A percentile compares a stretch with the other conserved stretches of the same genome.
phyloP scores from a whole-genome alignment of 2,797 vertebrate genomes.

The Macroramphosus scolopax region DNA sequence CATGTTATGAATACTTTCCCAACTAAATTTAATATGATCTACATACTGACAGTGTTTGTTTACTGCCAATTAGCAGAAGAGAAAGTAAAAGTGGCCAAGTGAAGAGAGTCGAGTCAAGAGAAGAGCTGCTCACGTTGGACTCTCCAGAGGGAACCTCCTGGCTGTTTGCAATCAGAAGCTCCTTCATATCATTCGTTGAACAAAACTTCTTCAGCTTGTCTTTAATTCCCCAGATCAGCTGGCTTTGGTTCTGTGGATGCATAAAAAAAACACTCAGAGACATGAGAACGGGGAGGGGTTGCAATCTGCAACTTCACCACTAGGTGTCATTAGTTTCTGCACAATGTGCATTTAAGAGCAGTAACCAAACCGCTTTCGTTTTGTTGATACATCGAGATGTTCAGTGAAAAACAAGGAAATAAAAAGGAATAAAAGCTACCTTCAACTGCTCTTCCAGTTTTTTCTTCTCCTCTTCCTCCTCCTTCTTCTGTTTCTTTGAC shows the following conservation, averaged over 20 bases:
- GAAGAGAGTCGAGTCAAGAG: too few relatives aligned
- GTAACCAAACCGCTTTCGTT: too few relatives aligned
- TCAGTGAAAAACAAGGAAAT: too few relatives aligned
- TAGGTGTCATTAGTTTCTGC: too few relatives aligned
- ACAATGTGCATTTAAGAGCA: too few relatives aligned
- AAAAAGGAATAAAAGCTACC: conserved; percentile 62
- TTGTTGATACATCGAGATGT: too few relatives aligned
- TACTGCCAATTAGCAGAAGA: background rate
- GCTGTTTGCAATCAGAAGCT: conserved; percentile 92
- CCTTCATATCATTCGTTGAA: conserved; percentile 91
- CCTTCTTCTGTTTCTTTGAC: conserved; percentile 89
- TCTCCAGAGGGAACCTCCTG: conserved; percentile 95
- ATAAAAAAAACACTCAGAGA: background rate
- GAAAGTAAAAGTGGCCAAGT: too few relatives aligned
- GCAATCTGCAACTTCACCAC: too few relatives aligned
- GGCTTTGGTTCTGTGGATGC: conserved; percentile 85
- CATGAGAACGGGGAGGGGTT: too few relatives aligned
- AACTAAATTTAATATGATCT: too few relatives aligned
- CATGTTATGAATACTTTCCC: too few relatives aligned
- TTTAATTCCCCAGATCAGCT: conserved; percentile 93
- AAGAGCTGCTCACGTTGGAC: conserved; percentile 82
- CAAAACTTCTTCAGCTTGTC: conserved; percentile 92
- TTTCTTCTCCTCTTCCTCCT: conserved; percentile 83
- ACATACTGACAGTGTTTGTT: too few relatives aligned
- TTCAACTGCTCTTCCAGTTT: conserved; percentile 89